A percentile compares a stretch with the other conserved stretches of the same genome.
Evolutionary conservation across 2,888 invertebrate species (phyloP).

Genomic region (Monopis laevigella): DNA sequence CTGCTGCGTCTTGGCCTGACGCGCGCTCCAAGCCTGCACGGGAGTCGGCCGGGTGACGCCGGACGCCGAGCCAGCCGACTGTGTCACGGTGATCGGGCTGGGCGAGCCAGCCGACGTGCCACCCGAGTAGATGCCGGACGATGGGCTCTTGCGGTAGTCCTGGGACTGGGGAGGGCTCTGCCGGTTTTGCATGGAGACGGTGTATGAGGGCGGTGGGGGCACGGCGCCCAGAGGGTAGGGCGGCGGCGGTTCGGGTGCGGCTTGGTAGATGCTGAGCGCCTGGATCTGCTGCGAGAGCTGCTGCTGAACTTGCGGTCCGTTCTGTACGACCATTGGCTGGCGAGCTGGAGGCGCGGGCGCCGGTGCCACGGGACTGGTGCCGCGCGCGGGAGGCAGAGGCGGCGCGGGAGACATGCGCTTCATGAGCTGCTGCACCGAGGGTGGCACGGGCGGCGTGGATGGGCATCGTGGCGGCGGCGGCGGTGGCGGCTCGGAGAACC

Average conservation of each 20-base stretch:
- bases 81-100: conserved; percentile 80
- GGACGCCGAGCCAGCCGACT: conserved; percentile 68
- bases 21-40: conserved; percentile 83
- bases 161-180: conserved; percentile 87
- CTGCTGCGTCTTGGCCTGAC: conserved; percentile 89
- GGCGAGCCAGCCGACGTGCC: conserved; percentile 85
- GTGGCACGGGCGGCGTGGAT: conserved; percentile 74
- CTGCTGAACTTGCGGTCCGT: conserved; percentile 83
- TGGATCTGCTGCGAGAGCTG: conserved; percentile 90
- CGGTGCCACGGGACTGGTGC: conserved; percentile 80
- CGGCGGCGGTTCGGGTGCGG: conserved; percentile 73
- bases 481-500: conserved; percentile 73
- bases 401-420: conserved; percentile 73
- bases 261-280: conserved; percentile 80
- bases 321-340: conserved; percentile 84
- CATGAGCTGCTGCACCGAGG: conserved; percentile 65
- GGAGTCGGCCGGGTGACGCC: conserved; percentile 83
- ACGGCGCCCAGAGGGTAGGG: conserved; percentile 72
- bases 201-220: conserved; percentile 85
- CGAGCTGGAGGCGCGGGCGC: conserved; percentile 63
- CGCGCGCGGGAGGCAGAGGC: conserved; percentile 70
- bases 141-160: conserved; percentile 86
- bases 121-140: conserved; percentile 87
- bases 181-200: conserved; percentile 85
- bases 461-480: conserved; percentile 80